Evolutionary conservation across 2,797 vertebrate genomes (phyloP), one percentile per base, ranked within the genome.

Genomic region (Meda fulgida): DNA sequence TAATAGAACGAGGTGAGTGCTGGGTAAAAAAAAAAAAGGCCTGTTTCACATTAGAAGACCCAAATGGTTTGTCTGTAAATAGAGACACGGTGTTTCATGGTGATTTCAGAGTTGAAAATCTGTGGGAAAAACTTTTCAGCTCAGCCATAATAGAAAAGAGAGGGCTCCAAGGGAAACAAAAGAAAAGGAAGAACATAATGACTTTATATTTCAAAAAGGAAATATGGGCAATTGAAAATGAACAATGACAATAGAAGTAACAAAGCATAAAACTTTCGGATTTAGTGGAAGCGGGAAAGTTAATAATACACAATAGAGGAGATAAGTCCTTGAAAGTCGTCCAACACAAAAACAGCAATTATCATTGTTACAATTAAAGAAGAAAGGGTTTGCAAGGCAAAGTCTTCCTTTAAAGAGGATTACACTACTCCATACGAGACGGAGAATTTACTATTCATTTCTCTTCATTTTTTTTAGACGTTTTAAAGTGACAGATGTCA

Each of bases 241-340:
- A 92, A 92, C 91, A 93, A 93, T 93, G 90, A 92, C 91, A 90
- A 91, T 83, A 88, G 92, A 92, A 92, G 89, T 92, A 92, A 88
- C 91, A 93, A 92, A 91, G 89, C 94, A 95, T 93, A 94, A 95
- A 96, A 95, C 93, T 94, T 95, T 94, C 86, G 94, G 94, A 94
- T 95, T 96, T 95, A 94, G 94, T 91, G 91, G 90, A 94, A 93
- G 92, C 92, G 92, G 84, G 89, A 94, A 95, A 95, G 91, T 94
- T 94, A 94, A 94, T 95, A 95, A 94, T 93, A 93, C 91, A 94
- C 94, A 94, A 91, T 92, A 92, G 85, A 83, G 81, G 90, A 93
- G 94, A 95, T 95, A 95, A 95, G 94, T 95, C 93, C 92, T 94
- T 94, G 94, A 95, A 95, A 94, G 94, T 93, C 89, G 93, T 93